These are phyloP conservation scores for Pteropus alecto DNA, from an alignment of 2,113 vertebrate genomes.

Conservation along the genomic window DNA sequence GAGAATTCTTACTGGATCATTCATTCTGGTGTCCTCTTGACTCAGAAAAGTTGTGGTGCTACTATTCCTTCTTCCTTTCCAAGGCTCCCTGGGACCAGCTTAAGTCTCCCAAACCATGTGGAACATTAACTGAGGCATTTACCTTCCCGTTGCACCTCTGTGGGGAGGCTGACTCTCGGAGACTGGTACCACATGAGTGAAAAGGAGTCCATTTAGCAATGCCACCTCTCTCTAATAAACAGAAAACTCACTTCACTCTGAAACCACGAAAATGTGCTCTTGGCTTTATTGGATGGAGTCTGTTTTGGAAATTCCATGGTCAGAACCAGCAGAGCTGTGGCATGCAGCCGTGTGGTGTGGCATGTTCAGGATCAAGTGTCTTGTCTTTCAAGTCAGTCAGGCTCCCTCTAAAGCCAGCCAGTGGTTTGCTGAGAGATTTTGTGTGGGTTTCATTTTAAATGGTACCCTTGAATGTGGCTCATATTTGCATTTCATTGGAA, in stretches of 20 bases:
- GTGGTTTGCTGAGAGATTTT: conserved; percentile 43
- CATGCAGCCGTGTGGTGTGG: background rate
- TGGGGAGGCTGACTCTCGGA: background rate
- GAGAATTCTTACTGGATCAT: background rate
- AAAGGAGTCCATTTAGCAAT: background rate
- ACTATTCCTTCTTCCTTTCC: background rate
- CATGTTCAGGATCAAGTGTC: conserved; percentile 37
- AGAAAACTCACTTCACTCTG: conserved; percentile 40
- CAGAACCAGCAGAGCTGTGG: background rate
- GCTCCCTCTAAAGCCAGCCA: conserved; percentile 32
- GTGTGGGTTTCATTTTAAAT: conserved; percentile 58
- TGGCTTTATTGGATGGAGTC: conserved; percentile 26
- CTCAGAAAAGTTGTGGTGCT: background rate
- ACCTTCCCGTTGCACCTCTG: background rate
- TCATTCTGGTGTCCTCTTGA: background rate
- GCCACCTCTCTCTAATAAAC: conserved; percentile 37
- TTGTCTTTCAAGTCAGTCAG: background rate
- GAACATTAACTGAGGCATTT: background rate
- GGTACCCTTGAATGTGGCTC: conserved; percentile 28
- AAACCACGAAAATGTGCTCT: conserved; percentile 60
- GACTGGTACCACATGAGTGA: background rate
- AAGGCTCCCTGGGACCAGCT: background rate
- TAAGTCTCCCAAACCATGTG: background rate
- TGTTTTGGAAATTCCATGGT: conserved; percentile 57
- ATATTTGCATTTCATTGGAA: conserved; percentile 9